These are phyloP conservation scores for Clostera curtula DNA, from an alignment of 2,888 invertebrate species.

Conservation along the genomic window DNA sequence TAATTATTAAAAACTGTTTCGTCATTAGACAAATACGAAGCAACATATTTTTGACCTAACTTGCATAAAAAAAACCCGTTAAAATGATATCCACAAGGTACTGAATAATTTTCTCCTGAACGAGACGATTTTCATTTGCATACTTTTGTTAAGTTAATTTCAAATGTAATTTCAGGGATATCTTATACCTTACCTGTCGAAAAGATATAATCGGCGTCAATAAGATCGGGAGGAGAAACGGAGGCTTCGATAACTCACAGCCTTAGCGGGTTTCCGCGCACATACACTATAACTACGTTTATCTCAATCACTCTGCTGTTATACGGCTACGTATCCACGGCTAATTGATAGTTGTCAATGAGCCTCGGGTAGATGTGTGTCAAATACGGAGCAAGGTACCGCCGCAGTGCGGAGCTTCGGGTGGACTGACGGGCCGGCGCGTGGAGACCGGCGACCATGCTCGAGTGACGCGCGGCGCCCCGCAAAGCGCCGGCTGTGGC, in stretches of 20 bases:
- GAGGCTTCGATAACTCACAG: slow-evolving; percentile 39
- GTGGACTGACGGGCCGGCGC: slow-evolving; percentile 45
- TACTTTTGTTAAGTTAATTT: background rate
- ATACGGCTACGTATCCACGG: slow-evolving; percentile 18
- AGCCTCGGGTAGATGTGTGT: slow-evolving; percentile 20
- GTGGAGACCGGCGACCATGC: slow-evolving; percentile 28
- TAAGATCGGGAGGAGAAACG: slow-evolving; percentile 33
- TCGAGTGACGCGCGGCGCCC: slow-evolving; percentile 22
- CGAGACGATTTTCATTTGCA: background rate
- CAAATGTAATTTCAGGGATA: slow-evolving; percentile 5
- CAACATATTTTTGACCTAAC: too few relatives aligned
- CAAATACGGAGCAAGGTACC: slow-evolving; percentile 35
- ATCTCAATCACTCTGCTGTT: slow-evolving; percentile 26
- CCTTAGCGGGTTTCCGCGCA: slow-evolving; percentile 34
- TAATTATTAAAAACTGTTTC: too few relatives aligned
- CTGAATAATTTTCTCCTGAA: too few relatives aligned
- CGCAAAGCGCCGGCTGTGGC: slow-evolving; percentile 16
- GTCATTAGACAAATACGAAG: too few relatives aligned
- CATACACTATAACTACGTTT: slow-evolving; percentile 33
- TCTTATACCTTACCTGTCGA: slow-evolving; percentile 48
- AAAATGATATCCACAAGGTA: too few relatives aligned
- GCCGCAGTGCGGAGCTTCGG: slow-evolving; percentile 61
- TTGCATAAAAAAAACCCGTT: too few relatives aligned
- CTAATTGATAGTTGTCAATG: slow-evolving; percentile 18
- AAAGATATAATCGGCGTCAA: slow-evolving; percentile 43